Conservation (phyloP, 2,888 invertebrate genomes). For the Biston betularia region DNA sequence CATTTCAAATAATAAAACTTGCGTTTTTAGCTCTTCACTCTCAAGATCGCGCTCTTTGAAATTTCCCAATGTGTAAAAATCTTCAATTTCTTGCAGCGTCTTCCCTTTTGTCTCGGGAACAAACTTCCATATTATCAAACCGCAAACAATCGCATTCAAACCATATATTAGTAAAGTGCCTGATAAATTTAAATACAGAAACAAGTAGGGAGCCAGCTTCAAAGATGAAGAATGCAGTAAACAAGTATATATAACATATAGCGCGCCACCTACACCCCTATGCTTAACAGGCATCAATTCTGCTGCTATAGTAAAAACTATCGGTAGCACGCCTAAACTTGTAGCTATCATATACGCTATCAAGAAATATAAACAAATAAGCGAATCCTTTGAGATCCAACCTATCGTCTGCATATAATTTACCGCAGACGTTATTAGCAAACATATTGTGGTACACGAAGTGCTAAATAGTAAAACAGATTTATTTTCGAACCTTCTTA, state of each 20-base stretch:
- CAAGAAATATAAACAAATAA: conserved; percentile 30
- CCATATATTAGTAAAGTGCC: conserved; percentile 36
- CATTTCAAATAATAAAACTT: conserved; percentile 13
- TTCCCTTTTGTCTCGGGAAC: conserved; percentile 43
- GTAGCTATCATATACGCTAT: conserved; percentile 26
- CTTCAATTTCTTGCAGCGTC: conserved; percentile 42
- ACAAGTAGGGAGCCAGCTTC: conserved; percentile 37
- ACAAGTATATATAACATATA: conserved; percentile 35
- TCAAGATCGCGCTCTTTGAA: conserved; percentile 9
- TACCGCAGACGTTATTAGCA: conserved; percentile 11
- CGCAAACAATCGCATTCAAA: conserved; percentile 29
- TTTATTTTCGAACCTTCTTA: conserved; percentile 20
- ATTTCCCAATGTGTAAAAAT: conserved; percentile 30
- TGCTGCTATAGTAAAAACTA: conserved; percentile 31
- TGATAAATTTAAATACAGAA: conserved; percentile 29
- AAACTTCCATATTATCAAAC: conserved; percentile 37
- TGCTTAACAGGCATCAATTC: conserved; percentile 42
- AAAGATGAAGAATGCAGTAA: conserved; percentile 30
- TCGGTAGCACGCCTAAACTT: conserved; percentile 27
- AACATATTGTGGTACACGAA: not conserved
- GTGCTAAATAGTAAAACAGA: conserved; percentile 15
- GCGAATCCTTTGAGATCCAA: conserved; percentile 28
- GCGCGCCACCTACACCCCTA: conserved; percentile 36
- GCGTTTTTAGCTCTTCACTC: not conserved
- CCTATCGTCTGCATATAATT: conserved; percentile 30